Evolutionary conservation across 2,888 invertebrate genomes (phyloP), one percentile per base, ranked within the genome.

Genomic region (Drosophila histrio): DNA sequence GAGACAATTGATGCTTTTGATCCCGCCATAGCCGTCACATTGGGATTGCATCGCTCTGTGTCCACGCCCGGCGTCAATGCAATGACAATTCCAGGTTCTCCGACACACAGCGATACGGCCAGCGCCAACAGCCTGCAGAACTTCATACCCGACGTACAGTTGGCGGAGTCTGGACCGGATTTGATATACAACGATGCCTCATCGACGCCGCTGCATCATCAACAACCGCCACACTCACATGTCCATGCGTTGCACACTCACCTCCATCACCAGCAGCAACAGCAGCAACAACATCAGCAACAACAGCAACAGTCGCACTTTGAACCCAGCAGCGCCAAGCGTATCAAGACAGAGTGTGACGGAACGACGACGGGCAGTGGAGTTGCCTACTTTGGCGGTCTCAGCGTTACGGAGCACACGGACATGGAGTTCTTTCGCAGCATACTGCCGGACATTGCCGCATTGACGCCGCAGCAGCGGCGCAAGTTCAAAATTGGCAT

Each of bases 401-500:
- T 84, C 15, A 74, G 68, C 30, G 74, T 65, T 9, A 80, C 77
- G 3, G 91, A 91, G 57, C 77, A 89, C 63, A 74, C 90, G 17
- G 91, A 91, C 64, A 90, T 91, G 88, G 92, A 92, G 60, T 93
- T 93, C 86, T 93, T 93, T 47, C 92, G 91, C 74, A 93, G 93
- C 85, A 91, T 93, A 49, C 72, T 93, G 34, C 93, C 93, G 8
- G 93, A 93, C 76, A 92, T 93, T 47, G 91, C 91, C 26, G 87
- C 90, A 17, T 91, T 93, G 72, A 92, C 92, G n/a, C 90, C 91
- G 3, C 91, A 92, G 56, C 93, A 93, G 67, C 93, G 93, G 58
- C 90, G 93, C 9, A 92, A 92, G 79, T 91, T 93, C 1, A 93
- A 93, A 90, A 93, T 93, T 72, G 92, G 93, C 6, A 91, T 93